phyloP scores from a whole-genome alignment of 2,888 invertebrate genomes.

The Hyalella azteca region DNA sequence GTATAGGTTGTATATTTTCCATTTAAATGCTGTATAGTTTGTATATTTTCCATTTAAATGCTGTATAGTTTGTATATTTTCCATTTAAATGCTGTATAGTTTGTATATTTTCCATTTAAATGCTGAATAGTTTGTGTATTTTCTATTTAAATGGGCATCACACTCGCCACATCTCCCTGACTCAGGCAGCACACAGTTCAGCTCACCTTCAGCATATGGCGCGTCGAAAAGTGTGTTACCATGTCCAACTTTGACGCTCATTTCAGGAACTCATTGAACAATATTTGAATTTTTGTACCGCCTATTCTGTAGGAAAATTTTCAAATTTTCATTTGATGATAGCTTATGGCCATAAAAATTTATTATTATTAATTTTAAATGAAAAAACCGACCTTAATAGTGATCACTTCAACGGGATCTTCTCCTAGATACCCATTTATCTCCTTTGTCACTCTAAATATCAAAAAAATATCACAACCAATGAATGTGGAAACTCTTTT shows the following conservation, averaged over 20 bases:
- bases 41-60: too few species aligned
- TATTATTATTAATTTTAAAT: background rate
- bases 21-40: too few species aligned
- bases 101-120: too few species aligned
- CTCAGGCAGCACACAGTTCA: too few species aligned
- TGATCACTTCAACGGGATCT: background rate
- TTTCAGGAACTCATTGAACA: background rate
- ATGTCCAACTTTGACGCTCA: background rate
- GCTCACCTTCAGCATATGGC: too few species aligned
- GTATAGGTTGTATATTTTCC: too few species aligned
- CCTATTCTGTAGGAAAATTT: background rate
- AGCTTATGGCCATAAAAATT: background rate
- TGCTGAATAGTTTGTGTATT: too few species aligned
- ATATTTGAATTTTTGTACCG: background rate
- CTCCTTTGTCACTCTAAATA: background rate
- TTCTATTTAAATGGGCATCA: too few species aligned
- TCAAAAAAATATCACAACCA: background rate
- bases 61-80: too few species aligned
- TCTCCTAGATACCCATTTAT: background rate
- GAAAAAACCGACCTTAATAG: background rate
- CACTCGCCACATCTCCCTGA: too few species aligned
- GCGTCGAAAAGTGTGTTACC: constrained; percentile 6
- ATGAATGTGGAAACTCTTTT: background rate
- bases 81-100: too few species aligned
- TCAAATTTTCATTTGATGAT: background rate